phyloP scores from a whole-genome alignment of 2,113 vertebrate genomes.

The Plestiodon gilberti region DNA sequence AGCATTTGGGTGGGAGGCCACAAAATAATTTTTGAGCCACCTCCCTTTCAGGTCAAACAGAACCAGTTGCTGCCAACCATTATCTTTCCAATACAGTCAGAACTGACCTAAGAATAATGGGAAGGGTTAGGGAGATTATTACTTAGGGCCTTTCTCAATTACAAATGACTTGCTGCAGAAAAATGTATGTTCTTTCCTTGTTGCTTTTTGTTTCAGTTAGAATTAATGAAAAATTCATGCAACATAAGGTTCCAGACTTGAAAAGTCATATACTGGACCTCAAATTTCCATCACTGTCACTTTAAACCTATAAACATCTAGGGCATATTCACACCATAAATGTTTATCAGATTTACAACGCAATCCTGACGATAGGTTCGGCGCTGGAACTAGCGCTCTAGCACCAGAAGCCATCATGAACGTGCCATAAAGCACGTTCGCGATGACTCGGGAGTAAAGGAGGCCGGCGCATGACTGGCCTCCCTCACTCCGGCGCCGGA shows the following conservation, averaged over 20 bases:
- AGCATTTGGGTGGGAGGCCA: slow-evolving; percentile 56
- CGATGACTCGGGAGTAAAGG: no score
- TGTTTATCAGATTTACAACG: background rate
- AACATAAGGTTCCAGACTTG: background rate
- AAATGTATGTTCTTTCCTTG: background rate
- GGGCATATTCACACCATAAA: background rate
- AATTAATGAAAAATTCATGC: background rate
- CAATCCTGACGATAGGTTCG: no score
- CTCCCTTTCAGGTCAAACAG: slow-evolving; percentile 47
- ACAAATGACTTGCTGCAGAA: background rate
- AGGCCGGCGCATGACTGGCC: no score
- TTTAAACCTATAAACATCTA: background rate
- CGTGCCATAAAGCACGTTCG: no score
- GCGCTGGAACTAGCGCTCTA: no score
- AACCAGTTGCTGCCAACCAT: slow-evolving; percentile 45
- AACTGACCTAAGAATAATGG: slow-evolving; percentile 21
- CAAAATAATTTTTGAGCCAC: slow-evolving; percentile 47
- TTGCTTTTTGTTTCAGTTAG: background rate
- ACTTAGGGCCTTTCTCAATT: slow-evolving; percentile 27
- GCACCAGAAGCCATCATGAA: no score
- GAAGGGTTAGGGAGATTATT: slow-evolving; percentile 8
- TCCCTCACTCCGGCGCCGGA: no score
- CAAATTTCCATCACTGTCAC: background rate
- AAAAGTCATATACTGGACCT: background rate
- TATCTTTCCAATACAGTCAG: slow-evolving; percentile 26